These are phyloP conservation scores for Trogon surrucura DNA, from an alignment of 2,113 vertebrate species.

Conservation along the genomic window DNA sequence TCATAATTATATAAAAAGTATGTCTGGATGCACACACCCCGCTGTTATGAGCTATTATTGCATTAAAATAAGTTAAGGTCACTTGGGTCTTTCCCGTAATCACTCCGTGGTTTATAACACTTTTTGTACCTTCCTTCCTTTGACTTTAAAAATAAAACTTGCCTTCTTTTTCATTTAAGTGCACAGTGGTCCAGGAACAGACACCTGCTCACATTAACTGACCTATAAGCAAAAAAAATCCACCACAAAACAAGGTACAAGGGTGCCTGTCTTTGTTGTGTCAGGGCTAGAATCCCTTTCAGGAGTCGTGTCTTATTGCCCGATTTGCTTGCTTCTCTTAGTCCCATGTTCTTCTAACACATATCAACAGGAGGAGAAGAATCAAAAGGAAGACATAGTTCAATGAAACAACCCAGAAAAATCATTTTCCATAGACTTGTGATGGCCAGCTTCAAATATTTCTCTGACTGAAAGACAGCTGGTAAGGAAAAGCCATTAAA, in stretches of 20 bases:
- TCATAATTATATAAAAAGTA: neutral
- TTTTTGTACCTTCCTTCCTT: neutral
- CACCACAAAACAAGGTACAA: too few relatives aligned
- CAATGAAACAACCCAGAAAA: rapidly evolving
- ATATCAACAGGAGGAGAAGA: neutral
- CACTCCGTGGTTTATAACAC: neutral
- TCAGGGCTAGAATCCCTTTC: neutral
- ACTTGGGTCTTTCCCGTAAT: neutral
- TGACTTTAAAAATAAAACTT: neutral
- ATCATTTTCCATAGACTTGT: neutral
- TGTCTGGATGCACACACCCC: neutral
- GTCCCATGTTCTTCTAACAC: neutral
- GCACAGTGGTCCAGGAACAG: neutral
- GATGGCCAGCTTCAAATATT: neutral
- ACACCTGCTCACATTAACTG: neutral
- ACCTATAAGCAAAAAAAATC: neutral
- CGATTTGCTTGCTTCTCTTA: neutral
- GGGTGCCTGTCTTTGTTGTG: too few relatives aligned
- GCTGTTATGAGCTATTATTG: neutral
- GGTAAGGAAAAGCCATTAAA: neutral
- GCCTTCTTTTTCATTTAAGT: neutral
- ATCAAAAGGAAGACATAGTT: neutral
- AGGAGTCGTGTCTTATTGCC: neutral
- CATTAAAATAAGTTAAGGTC: neutral
- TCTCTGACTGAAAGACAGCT: neutral